Evolutionary conservation across 1,140 invertebrate genomes (phyloP), one percentile per base, ranked within the genome.

Genomic region (Vanessa tameamea): DNA sequence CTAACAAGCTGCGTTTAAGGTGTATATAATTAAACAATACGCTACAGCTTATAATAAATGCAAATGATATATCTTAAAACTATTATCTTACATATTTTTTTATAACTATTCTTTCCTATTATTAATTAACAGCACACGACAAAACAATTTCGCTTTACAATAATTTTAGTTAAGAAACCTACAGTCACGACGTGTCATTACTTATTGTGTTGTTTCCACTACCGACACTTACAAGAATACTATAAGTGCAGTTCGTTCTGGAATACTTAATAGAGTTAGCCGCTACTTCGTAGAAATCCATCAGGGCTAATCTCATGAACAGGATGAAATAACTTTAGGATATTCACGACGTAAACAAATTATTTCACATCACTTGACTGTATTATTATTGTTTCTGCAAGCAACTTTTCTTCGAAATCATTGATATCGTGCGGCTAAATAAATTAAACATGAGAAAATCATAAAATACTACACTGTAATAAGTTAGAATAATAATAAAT

Each of bases 101-200:
- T 57, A 66, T 72, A 61, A 70, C 37, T 66, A 78, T 65, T n/a
- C 66, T 73, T 63, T 47, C 66, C 23, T 16, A 57, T 69, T 73
- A 78, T 74, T 59, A 79, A 79, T 77, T 73, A 79, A 79, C 59
- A 61, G 50, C 20, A 53, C 78, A 79, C 78, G 75, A 73, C 64
- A 71, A 3, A 78, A 78, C 75, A 73, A 77, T 80, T 80, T 73
- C 70, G 68, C 26, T 53, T 71, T 66, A 61, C 76, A 66, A 73
- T 80, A 78, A 75, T 78, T 78, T 68, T 64, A 67, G 69, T 69
- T 72, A 63, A 79, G 69, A 51, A 74, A 74, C 47, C 69, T 64
- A 64, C 59, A 47, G 64, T 72, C 78, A 79, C 75, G 75, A 76
- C 78, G 48, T 77, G 64, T 74, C 72, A 71, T 76, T 78, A 78